Percentiles rank a stretch among this genome's conserved stretches.
These are phyloP conservation scores for Cydia amplana DNA, from an alignment of 1,140 invertebrate species.

Conservation along the genomic window DNA sequence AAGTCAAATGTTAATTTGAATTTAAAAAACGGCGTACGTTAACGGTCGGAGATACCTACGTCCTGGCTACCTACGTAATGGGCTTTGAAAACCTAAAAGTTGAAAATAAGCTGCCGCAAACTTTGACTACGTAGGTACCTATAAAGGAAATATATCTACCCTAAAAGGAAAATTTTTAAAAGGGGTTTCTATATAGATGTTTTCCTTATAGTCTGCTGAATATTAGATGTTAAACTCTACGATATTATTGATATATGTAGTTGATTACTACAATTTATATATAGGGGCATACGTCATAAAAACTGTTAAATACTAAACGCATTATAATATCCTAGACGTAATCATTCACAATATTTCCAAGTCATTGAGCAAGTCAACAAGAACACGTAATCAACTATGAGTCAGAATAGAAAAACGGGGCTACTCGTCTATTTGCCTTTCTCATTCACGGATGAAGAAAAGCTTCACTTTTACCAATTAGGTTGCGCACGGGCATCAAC, in stretches of 20 bases:
- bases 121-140: neutral
- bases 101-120: neutral
- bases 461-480: conserved; percentile 77
- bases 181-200: neutral
- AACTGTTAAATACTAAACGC: neutral
- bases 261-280: no score
- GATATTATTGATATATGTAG: no score
- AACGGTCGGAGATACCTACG: conserved; percentile 52
- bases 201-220: neutral
- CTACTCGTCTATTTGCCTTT: conserved; percentile 66
- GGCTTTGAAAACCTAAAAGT: neutral
- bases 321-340: neutral
- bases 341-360: conserved; percentile 23
- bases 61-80: no score
- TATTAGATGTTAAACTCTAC: no score
- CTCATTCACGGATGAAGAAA: conserved; percentile 61
- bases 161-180: neutral
- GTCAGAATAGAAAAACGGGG: conserved; percentile 45
- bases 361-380: conserved; percentile 15
- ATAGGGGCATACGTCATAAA: no score
- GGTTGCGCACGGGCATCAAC: conserved; percentile 52
- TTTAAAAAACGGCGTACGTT: conserved; percentile 70
- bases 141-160: no score
- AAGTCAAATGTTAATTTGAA: conserved; percentile 67
- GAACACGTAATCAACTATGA: conserved; percentile 39